phyloP scores from a whole-genome alignment of 1,140 invertebrate genomes.

The Meloidogyne chitwoodi region DNA sequence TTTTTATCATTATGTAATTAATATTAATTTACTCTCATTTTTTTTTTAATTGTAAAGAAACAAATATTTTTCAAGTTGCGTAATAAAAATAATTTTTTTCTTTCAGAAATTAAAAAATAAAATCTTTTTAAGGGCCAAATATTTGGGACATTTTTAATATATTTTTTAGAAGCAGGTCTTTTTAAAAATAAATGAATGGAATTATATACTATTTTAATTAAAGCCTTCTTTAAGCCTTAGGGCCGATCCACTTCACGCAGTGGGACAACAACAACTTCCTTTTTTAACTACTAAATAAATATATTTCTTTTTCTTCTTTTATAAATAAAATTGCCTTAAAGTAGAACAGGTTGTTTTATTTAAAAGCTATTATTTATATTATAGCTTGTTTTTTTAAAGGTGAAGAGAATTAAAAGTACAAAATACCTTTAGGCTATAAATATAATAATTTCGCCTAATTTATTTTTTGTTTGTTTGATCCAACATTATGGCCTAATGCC shows the following conservation, averaged over 20 bases:
- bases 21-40: too few species aligned
- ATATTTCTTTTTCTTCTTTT: too few species aligned
- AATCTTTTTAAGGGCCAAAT: background rate
- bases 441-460: too few species aligned
- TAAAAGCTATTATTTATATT: background rate
- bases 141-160: background rate
- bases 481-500: background rate
- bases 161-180: background rate
- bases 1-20: too few species aligned
- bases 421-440: background rate
- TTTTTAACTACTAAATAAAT: too few species aligned
- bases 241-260: background rate
- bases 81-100: background rate
- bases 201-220: background rate
- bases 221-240: background rate
- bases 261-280: background rate
- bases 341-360: background rate
- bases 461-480: background rate
- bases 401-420: background rate
- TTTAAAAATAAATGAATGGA: background rate
- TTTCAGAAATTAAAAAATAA: background rate
- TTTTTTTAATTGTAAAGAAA: too few species aligned
- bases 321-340: background rate
- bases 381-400: background rate
- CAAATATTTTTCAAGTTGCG: background rate